Evolutionary conservation across 2,113 vertebrate species (phyloP).

Genomic region (Marmota flaviventris): DNA sequence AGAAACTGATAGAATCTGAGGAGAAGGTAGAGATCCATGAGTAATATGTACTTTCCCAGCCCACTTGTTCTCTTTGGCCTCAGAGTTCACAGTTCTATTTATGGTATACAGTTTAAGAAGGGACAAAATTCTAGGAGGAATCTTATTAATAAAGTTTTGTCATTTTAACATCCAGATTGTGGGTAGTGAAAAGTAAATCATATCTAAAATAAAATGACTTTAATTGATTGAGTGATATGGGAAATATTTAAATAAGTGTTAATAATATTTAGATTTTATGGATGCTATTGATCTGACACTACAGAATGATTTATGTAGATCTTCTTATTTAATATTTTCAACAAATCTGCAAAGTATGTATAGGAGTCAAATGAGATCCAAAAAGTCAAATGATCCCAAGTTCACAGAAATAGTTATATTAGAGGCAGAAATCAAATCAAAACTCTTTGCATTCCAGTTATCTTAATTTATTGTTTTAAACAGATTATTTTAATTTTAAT

Average conservation of each 20-base stretch:
- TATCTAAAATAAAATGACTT: not conserved
- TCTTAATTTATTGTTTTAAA: no score
- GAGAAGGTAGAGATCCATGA: rapidly evolving
- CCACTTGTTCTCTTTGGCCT: not conserved
- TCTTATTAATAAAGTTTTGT: not conserved
- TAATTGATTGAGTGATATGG: not conserved
- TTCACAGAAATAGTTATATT: not conserved
- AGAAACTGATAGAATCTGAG: not conserved
- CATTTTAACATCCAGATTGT: not conserved
- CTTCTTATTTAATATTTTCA: slow-evolving; percentile 26
- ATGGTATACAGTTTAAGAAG: not conserved
- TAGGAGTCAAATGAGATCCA: not conserved
- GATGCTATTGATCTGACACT: not conserved
- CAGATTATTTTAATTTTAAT: no score
- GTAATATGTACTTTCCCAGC: not conserved
- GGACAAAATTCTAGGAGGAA: not conserved
- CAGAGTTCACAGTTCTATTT: not conserved
- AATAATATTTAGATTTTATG: not conserved
- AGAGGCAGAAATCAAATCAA: not conserved
- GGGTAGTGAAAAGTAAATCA: not conserved
- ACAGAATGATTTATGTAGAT: not conserved
- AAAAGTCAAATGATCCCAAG: not conserved
- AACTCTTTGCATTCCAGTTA: not conserved
- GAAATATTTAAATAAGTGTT: not conserved
- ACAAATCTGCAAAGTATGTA: not conserved